These are phyloP conservation scores for Cecidostiba fungosa DNA, from an alignment of 2,888 invertebrate genomes.

Conservation along the genomic window DNA sequence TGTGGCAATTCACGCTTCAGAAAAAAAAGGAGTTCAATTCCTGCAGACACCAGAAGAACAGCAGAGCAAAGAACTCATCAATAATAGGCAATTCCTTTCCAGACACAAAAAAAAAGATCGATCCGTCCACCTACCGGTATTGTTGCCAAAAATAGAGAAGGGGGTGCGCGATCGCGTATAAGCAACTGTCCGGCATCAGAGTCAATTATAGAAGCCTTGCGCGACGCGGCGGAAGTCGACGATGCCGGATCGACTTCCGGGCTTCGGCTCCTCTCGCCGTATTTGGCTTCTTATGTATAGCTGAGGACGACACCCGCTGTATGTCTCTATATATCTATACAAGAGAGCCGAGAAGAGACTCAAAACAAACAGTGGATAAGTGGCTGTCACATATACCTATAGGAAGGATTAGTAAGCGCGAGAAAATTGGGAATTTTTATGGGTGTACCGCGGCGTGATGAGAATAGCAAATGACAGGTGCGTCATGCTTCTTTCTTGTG, in stretches of 20 bases:
- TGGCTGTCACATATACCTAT: not conserved
- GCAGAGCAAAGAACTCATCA: not conserved
- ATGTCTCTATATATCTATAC: not conserved
- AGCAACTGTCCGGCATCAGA: not conserved
- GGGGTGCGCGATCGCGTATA: not conserved
- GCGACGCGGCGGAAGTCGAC: not conserved
- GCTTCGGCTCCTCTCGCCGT: not conserved
- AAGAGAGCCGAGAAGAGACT: not conserved
- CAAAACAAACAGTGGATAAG: conserved; percentile 15
- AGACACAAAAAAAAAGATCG: not conserved
- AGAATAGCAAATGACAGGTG: not conserved
- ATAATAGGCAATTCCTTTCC: not conserved
- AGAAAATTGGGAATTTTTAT: conserved; percentile 2
- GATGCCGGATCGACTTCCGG: conserved; percentile 18
- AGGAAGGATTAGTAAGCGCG: not conserved
- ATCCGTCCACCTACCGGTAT: not conserved
- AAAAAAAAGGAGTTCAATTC: not conserved
- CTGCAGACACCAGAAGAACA: not conserved
- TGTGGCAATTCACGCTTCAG: not conserved
- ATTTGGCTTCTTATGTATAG: conserved; percentile 3
- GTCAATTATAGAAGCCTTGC: conserved; percentile 23
- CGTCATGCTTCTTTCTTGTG: not conserved
- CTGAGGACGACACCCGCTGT: not conserved
- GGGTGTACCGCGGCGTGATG: not conserved
- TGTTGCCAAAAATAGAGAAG: not conserved